Base-by-base conservation (phyloP, 92 coral and sea anemone genomes). In the Paramuricea clavata region DNA sequence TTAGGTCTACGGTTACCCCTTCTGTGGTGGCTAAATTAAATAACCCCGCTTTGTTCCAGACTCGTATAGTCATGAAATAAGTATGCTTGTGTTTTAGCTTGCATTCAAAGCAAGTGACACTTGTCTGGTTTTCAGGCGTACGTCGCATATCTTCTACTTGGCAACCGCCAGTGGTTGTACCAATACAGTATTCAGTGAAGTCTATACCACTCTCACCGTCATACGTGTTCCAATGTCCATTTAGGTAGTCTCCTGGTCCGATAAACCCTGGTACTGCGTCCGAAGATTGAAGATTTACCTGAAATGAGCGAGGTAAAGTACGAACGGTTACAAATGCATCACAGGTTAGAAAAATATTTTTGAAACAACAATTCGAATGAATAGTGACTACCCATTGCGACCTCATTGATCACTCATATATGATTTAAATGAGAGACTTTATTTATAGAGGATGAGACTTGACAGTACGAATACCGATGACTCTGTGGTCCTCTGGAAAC, bases 111-210 rank as follows among this genome's bases (percentile, higher is more conserved):
- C 99, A 96, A 7, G 90, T 87, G 39, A 94, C 72, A 6, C 54
- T 49, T 23, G 95, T 90, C 44, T 88, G 81, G 54, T 83, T 93
- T 5, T 42, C 39, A 19, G 90, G 61, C 32, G 94, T 75, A 12
- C 30, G 68, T 12, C 89, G 92, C 92, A 96, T 91, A 49, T 90
- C 83, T 67, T 87, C 90, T 35, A 90, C 70, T 87, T 94, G 98
- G 69, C 98, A 97, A 22, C 98, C 94, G 1, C 67, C 64, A 11
- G 93, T 77, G 30, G 83, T 78, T 19, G 95, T 91, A 49, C 99
- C 99, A 23, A 97, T 83, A 70, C 99, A 97, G 89, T 91, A 97
- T 72, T 94, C 98, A 27, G 92, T 92, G 47, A 82, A 89, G 27
- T 52, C 35, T 34, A 97, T 76, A 39, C 43, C 90, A 81, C 98